Base-by-base conservation (phyloP, 2,797 vertebrate species). In the Phalloptychus januarius region DNA sequence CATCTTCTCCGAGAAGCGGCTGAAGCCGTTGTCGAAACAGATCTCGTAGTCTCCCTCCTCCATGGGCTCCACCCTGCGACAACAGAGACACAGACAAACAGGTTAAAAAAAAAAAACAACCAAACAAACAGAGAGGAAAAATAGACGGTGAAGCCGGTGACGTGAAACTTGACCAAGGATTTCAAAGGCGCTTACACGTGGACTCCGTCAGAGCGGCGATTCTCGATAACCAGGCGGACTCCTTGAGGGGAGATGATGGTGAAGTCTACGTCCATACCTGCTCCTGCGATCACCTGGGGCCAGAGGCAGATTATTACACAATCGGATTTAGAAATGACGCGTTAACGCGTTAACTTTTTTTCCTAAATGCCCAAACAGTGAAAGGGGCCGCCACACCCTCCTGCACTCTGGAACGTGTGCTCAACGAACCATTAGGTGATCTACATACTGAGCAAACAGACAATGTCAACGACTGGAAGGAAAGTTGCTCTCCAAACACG, bases 11-110 rank as follows among this genome's bases (percentile, higher is more conserved):
- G 97, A 97, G 91, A 98, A 97, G 74, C 94, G 95, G 85, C 97
- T 98, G 94, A 98, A 98, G 89, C 95, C 96, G 94, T 98, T 98
- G 93, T 98, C 97, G 8, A 98, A 98, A 92, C 97, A 98, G 75
- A 98, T 95, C 84, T 95, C 93, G 85, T 98, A 98, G 89, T 98
- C 97, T 1, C 97, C 97, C 0, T 93, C 91, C 71, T 96, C 96
- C 0, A 96, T 97, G 2, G 96, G 94, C 85, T 98, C 97, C 89
- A 97, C 93, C 74, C 97, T 98, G 78, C 10, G 73, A 70, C 4
- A 75, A 83, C 18, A 80, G 31, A 42, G 12, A 44, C n/a, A 3
- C 2, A 33, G 54, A 18, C 3, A 45, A 12, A 45, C 15, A 16
- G 50, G 28, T 46, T 38, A 5, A 12, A n/a, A 25, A 33, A 54